Conservation (phyloP, 2,797 vertebrate genomes). For the Lithobates pipiens region DNA sequence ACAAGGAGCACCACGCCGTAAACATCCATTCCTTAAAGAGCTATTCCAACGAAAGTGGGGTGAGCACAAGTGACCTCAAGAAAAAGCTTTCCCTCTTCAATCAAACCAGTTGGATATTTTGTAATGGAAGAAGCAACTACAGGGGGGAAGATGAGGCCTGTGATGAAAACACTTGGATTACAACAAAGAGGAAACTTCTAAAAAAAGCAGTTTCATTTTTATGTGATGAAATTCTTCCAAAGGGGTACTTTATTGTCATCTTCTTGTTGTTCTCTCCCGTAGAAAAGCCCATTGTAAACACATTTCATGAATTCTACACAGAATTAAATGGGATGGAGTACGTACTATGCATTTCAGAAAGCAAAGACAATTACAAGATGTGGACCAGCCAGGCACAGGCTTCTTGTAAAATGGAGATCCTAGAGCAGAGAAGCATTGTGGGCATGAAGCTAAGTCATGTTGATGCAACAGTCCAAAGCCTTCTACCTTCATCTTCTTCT, state of each 20-base stretch:
- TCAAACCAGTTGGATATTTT: constrained; percentile 87
- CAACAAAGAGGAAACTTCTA: constrained; percentile 78
- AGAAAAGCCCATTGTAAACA: constrained; percentile 80
- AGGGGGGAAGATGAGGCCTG: constrained; percentile 76
- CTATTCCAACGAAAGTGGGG: constrained; percentile 72
- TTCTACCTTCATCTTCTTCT: constrained; percentile 69
- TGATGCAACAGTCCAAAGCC: constrained; percentile 77
- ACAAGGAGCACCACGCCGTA: constrained; percentile 74
- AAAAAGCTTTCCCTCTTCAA: constrained; percentile 77
- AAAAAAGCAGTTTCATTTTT: constrained; percentile 80
- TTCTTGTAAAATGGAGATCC: constrained; percentile 73
- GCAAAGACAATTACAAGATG: constrained; percentile 73
- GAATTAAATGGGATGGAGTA: constrained; percentile 84
- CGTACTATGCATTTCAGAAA: constrained; percentile 83
- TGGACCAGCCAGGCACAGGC: constrained; percentile 79
- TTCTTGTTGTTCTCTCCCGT: constrained; percentile 80
- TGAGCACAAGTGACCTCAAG: constrained; percentile 68
- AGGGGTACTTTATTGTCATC: constrained; percentile 78
- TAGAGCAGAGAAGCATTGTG: constrained; percentile 76
- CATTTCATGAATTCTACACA: constrained; percentile 83
- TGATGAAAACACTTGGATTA: constrained; percentile 84
- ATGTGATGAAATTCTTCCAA: constrained; percentile 81
- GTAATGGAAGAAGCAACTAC: constrained; percentile 81
- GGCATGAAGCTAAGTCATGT: constrained; percentile 84
- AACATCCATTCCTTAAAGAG: constrained; percentile 79